Evolutionary conservation across 2,888 invertebrate species (phyloP).

Genomic region (Eremobia ochroleuca): DNA sequence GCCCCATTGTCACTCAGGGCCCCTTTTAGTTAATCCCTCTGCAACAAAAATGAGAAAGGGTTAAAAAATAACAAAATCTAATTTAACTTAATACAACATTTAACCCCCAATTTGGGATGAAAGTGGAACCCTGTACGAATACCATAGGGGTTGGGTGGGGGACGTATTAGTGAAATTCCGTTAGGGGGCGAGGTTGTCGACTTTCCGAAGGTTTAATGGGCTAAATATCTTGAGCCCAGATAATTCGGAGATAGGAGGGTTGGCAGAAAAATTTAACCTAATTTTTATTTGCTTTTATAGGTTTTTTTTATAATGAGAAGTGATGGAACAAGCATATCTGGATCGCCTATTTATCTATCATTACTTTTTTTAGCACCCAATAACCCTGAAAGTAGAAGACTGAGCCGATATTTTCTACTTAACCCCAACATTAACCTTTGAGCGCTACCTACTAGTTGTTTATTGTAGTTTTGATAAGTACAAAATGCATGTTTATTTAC

Average conservation of each 20-base stretch:
- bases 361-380: neutral
- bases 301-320: neutral
- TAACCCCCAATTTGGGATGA: slow-evolving; percentile 70
- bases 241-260: slow-evolving; percentile 80
- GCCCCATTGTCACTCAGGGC: neutral
- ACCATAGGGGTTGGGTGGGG: slow-evolving; percentile 62
- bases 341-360: neutral
- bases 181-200: slow-evolving; percentile 71
- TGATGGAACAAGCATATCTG: neutral
- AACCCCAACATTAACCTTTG: too few relatives aligned
- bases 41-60: neutral
- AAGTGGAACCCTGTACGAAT: slow-evolving; percentile 67
- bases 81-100: slow-evolving; percentile 75
- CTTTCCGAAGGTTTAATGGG: slow-evolving; percentile 89
- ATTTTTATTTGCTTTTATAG: neutral
- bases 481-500: too few relatives aligned
- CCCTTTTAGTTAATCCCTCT: neutral
- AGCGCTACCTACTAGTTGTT: too few relatives aligned
- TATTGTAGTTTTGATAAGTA: too few relatives aligned
- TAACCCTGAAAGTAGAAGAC: neutral
- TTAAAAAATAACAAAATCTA: slow-evolving; percentile 52
- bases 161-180: slow-evolving; percentile 85
- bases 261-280: slow-evolving; percentile 62
- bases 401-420: neutral
- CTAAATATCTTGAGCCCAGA: slow-evolving; percentile 89